Percentiles rank a stretch among this genome's conserved stretches.
phyloP scores from a whole-genome alignment of 2,113 vertebrate genomes.

The Psittacula cyanocephala region DNA sequence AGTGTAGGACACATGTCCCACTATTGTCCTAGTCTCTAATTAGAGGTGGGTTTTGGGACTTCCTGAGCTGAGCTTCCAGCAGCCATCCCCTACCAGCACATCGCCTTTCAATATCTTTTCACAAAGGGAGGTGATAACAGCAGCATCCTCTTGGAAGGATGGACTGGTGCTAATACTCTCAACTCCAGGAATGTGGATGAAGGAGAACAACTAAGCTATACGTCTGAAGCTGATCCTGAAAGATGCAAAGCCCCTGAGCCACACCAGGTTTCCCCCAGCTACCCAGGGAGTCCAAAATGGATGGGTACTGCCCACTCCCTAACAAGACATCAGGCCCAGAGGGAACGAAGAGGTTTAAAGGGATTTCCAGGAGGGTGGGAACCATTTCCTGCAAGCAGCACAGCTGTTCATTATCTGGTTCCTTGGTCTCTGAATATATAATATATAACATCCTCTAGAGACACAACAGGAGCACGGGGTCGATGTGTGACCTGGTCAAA shows the following conservation, averaged over 20 bases:
- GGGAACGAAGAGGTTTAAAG: background rate
- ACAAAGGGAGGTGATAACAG: background rate
- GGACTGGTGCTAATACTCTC: background rate
- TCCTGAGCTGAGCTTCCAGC: background rate
- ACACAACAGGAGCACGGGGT: background rate
- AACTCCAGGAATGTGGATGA: background rate
- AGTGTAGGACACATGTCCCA: background rate
- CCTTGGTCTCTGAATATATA: background rate
- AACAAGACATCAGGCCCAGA: background rate
- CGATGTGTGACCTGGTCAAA: constrained; percentile 20
- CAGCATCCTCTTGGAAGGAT: background rate
- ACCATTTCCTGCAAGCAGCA: background rate
- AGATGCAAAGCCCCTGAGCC: background rate
- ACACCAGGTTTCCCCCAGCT: background rate
- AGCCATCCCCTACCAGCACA: background rate
- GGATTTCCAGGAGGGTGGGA: background rate
- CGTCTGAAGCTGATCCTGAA: background rate
- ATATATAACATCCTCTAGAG: constrained; percentile 7
- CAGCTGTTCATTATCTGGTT: constrained; percentile 37
- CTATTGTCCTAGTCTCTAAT: background rate
- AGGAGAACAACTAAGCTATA: background rate
- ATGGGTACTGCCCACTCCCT: background rate
- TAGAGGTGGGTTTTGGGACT: background rate
- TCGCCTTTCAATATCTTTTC: background rate
- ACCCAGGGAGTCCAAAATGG: rapidly evolving